phyloP scores from a whole-genome alignment of 1,140 invertebrate genomes.

The Trichonephila clavata region DNA sequence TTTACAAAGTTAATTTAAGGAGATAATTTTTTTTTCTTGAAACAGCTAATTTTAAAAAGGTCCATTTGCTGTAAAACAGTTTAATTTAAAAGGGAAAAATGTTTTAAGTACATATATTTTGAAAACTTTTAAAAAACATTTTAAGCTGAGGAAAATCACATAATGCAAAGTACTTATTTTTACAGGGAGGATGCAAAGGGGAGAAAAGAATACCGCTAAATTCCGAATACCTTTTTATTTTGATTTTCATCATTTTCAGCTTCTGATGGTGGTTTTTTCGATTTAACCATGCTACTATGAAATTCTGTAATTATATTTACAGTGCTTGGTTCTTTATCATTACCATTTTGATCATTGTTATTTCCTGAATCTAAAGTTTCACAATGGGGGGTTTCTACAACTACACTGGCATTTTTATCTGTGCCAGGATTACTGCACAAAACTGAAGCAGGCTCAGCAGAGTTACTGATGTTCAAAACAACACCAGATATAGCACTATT shows the following conservation, averaged over 20 bases:
- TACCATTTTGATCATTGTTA: conserved; percentile 62
- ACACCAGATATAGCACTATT: conserved; percentile 39
- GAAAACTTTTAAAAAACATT: no score
- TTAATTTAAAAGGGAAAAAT: no score
- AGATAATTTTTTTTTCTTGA: no score
- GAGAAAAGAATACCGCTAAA: no score
- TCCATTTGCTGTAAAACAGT: no score
- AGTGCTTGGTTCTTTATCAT: conserved; percentile 70
- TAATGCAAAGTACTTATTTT: no score
- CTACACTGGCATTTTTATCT: conserved; percentile 18
- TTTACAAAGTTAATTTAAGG: no score
- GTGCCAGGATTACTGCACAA: conserved; percentile 15
- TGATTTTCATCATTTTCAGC: conserved; percentile 64
- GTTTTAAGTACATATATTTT: no score
- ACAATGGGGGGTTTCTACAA: neutral
- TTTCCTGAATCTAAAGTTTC: conserved; percentile 34
- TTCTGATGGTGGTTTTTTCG: conserved; percentile 50
- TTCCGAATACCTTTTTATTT: conserved; percentile 61
- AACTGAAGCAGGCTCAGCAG: conserved; percentile 27
- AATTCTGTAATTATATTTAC: conserved; percentile 75
- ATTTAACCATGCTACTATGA: conserved; percentile 72
- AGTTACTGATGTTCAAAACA: conserved; percentile 65
- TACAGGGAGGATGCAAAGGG: no score
- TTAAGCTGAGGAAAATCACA: no score
- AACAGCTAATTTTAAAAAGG: no score